Evolutionary conservation across 1,140 invertebrate species (phyloP).

Genomic region (Mycetomoellerius zeteki): DNA sequence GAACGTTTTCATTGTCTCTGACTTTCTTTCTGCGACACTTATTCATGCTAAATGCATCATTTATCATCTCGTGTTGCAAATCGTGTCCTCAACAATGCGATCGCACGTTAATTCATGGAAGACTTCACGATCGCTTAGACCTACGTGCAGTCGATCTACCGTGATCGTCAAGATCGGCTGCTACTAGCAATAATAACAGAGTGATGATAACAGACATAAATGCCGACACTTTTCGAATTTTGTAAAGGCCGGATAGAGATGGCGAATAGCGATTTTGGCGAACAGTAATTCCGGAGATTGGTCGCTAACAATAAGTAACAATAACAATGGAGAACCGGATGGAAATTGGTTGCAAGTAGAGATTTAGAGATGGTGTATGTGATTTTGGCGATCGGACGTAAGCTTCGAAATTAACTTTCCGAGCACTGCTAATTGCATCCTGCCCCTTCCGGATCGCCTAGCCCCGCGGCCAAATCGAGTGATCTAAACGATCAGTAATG

Average conservation of each 20-base stretch:
- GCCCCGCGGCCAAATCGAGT: constrained; percentile 46
- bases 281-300: not conserved
- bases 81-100: not conserved
- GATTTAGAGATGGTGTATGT: not conserved
- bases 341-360: not conserved
- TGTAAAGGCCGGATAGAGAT: not conserved
- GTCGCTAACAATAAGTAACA: not conserved
- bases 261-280: not conserved
- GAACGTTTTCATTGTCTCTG: constrained; percentile 8
- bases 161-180: not conserved
- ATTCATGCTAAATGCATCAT: constrained; percentile 47
- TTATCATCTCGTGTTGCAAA: not conserved
- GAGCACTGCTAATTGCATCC: constrained; percentile 64
- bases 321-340: not conserved
- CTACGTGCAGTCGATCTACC: not conserved
- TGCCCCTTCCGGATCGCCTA: constrained; percentile 33
- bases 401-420: not conserved
- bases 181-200: not conserved
- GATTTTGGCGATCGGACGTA: constrained; percentile 12
- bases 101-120: not conserved
- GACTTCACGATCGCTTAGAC: not conserved
- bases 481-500: not conserved
- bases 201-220: not conserved
- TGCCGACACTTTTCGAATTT: not conserved
- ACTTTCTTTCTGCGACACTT: constrained; percentile 45